These are phyloP conservation scores for Brachionus koreanus DNA, from an alignment of 1,140 invertebrate species.

Conservation along the genomic window DNA sequence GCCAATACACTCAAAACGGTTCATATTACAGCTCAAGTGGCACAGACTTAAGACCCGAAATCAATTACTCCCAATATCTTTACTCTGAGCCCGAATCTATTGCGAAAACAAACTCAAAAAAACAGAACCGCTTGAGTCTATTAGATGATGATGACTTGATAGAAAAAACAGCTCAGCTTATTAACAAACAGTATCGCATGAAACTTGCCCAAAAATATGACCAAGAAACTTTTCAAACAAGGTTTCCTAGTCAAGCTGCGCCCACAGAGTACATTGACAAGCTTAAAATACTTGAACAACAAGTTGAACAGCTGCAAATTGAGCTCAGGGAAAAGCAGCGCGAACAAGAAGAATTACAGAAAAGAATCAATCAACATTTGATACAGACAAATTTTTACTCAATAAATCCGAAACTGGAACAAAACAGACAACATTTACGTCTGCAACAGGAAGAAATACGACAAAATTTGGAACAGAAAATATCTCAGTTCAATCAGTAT, in stretches of 20 bases:
- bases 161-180: conserved; percentile 6
- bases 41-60: background rate
- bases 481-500: background rate
- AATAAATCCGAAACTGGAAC: background rate
- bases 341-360: background rate
- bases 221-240: background rate
- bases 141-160: background rate
- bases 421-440: background rate
- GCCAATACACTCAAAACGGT: background rate
- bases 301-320: background rate
- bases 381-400: background rate
- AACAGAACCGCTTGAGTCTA: background rate
- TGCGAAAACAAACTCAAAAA: background rate
- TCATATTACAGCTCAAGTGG: background rate
- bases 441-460: background rate
- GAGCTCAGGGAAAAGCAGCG: background rate
- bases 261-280: background rate
- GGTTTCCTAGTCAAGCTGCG: background rate
- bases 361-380: background rate
- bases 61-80: background rate
- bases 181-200: background rate
- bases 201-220: background rate
- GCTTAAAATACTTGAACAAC: background rate
- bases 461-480: background rate
- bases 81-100: background rate